phyloP scores from a whole-genome alignment of 2,888 invertebrate genomes.

The Eristalis pertinax region DNA sequence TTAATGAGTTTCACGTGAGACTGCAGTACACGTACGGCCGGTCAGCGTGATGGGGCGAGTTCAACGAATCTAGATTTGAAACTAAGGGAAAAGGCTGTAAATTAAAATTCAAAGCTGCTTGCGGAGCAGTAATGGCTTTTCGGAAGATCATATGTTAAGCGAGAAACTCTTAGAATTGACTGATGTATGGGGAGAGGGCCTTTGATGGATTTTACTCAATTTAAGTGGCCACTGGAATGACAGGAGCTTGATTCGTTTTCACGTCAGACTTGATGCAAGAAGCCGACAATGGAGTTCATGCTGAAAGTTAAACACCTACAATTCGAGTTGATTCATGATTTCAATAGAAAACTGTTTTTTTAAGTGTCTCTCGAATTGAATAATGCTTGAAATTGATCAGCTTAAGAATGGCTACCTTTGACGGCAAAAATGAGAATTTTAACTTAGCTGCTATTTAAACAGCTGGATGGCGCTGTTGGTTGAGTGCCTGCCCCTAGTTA shows the following conservation, averaged over 20 bases:
- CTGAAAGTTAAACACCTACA: not conserved
- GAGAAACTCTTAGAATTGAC: not conserved
- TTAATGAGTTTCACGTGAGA: constrained; percentile 19
- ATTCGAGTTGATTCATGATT: not conserved
- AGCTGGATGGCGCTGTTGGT: no score
- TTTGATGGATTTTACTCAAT: not conserved
- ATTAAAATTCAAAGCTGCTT: constrained; percentile 22
- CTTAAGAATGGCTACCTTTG: no score
- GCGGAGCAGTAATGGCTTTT: not conserved
- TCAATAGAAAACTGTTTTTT: not conserved
- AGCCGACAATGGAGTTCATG: not conserved
- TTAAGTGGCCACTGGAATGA: not conserved
- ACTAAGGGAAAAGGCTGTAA: not conserved
- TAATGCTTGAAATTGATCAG: no score
- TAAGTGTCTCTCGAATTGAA: not conserved
- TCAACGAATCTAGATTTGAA: not conserved
- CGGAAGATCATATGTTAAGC: not conserved
- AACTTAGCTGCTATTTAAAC: no score
- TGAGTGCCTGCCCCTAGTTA: no score
- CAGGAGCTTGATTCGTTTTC: not conserved
- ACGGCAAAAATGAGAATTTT: no score
- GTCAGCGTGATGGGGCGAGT: not conserved
- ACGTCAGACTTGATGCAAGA: not conserved
- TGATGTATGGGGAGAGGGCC: not conserved
- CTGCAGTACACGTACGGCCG: not conserved